Base-by-base conservation (phyloP, 2,888 invertebrate genomes). In the Sepioteuthis lessoniana region DNA sequence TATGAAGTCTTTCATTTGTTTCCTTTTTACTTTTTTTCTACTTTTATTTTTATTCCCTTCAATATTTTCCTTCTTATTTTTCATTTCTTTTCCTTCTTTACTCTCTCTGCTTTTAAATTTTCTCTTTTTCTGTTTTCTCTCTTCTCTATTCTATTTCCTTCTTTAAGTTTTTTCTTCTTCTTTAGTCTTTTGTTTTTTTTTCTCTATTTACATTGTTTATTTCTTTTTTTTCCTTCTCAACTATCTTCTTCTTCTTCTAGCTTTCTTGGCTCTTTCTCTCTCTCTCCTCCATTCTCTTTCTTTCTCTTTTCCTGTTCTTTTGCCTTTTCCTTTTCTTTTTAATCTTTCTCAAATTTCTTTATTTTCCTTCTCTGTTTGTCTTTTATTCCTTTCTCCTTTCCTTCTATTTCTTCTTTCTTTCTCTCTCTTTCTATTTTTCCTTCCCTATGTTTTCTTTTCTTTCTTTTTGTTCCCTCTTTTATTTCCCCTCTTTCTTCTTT, bases 221-320 rank as follows among this genome's bases (percentile, higher is more conserved):
- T 94, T 91, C 90, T 91, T 94, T 94, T 94, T 50, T 42, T 90
- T 93, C 94, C 91, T 90, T 60, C 42, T 91, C 21, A 38, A 16
- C 90, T 55, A 90, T 55, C 31, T 90, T 90, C 91, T 91, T 21
- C 37, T 91, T 8, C 21, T 90, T 10, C 37, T 10, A 4, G 35
- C 35, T 38, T 90, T 35, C 16, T 35, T 13, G 0, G 0, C 47
- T 93, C 90, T 93, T n/a, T 93, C 47, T 94, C 91, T 90, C 37
- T 93, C 25, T 93, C 94, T 93, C 35, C 46, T n/a, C 92, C 93
- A 25, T 90, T 94, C 46, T 94, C 91, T 60, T 93, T 93, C 38
- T 94, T 94, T 94, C 91, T 50, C 94, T 94, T 93, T 93, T 94
- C 94, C 94, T 92, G 92, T 95, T 91, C 92, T 93, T 94, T 94